A percentile compares a stretch with the other conserved stretches of the same genome.
These are phyloP conservation scores for Odontothrips loti DNA, from an alignment of 2,888 invertebrate species.

Conservation along the genomic window DNA sequence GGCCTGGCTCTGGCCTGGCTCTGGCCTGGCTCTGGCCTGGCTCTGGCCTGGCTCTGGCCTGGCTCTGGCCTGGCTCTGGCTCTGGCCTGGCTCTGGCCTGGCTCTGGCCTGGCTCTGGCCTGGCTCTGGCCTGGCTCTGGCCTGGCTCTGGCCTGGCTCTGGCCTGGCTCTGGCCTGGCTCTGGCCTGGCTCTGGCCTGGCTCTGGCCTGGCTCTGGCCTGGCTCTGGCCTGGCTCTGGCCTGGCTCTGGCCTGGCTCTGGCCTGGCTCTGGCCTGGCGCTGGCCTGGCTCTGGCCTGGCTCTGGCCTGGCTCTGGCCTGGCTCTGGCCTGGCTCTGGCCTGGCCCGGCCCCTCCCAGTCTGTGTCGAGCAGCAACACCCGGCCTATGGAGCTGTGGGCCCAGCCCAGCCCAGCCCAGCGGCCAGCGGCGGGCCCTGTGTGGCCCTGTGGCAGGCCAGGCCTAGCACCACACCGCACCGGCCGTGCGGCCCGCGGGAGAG, in stretches of 20 bases:
- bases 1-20: neutral
- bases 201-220: neutral
- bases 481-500: too few relatives aligned
- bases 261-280: neutral
- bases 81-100: neutral
- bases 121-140: neutral
- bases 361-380: too few relatives aligned
- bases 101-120: neutral
- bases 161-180: neutral
- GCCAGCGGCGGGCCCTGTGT: too few relatives aligned
- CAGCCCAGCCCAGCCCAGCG: too few relatives aligned
- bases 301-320: neutral
- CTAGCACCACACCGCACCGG: too few relatives aligned
- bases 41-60: neutral
- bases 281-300: too few relatives aligned
- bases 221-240: neutral
- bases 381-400: too few relatives aligned
- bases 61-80: neutral
- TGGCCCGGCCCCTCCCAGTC: too few relatives aligned
- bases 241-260: neutral
- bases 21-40: neutral
- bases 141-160: neutral
- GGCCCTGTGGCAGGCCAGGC: too few relatives aligned
- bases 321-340: neutral
- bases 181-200: neutral